These are phyloP conservation scores for Quadroppia sp. DNA, from an alignment of 2,888 invertebrate genomes.

Conservation along the genomic window DNA sequence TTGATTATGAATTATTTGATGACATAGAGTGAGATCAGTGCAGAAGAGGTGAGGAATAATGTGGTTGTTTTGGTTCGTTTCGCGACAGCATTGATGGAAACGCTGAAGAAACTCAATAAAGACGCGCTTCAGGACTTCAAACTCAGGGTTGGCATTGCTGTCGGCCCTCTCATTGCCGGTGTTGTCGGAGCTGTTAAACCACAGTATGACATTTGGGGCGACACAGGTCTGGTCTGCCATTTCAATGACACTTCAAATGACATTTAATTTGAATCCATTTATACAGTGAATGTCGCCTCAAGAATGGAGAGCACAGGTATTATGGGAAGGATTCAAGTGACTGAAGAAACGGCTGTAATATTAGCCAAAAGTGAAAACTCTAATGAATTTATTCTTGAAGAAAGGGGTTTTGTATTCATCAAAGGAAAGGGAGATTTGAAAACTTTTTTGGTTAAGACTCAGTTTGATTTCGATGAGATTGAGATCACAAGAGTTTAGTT, in stretches of 20 bases:
- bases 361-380: conserved; percentile 54
- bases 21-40: conserved; percentile 44
- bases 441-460: conserved; percentile 71
- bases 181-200: conserved; percentile 68
- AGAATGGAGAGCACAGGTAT: conserved; percentile 90
- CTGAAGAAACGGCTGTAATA: conserved; percentile 75
- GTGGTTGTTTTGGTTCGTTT: conserved; percentile 63
- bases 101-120: conserved; percentile 60
- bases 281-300: conserved; percentile 93
- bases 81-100: conserved; percentile 67
- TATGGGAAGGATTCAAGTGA: conserved; percentile 73
- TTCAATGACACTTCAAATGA: neutral
- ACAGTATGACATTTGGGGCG: conserved; percentile 47
- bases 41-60: conserved; percentile 50
- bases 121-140: conserved; percentile 59
- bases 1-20: neutral
- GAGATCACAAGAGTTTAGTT: conserved; percentile 39
- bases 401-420: conserved; percentile 84
- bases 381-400: conserved; percentile 69
- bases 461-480: conserved; percentile 40
- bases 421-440: conserved; percentile 89
- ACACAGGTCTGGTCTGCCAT: neutral
- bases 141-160: conserved; percentile 75
- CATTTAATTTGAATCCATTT: conserved; percentile 50
- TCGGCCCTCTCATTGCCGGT: conserved; percentile 86